Evolutionary conservation across 2,113 vertebrate genomes (phyloP).

Genomic region (Vulpes vulpes): DNA sequence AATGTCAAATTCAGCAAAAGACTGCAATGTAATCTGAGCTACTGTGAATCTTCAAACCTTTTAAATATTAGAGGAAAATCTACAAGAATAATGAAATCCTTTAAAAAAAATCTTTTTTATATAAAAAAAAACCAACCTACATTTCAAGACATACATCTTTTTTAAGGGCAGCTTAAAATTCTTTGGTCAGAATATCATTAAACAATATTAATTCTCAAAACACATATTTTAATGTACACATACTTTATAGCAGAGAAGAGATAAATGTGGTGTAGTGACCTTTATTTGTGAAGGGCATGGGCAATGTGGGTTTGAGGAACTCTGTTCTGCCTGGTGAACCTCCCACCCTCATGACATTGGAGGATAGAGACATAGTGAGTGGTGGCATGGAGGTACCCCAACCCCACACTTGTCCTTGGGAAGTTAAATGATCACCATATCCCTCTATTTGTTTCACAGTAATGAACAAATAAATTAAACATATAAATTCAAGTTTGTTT

Average conservation of each 20-base stretch:
- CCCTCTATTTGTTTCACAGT: not conserved
- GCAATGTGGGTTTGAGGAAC: fast-evolving
- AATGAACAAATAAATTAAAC: not conserved
- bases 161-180: not conserved
- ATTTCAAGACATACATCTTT: not conserved
- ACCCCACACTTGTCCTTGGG: not conserved
- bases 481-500: not conserved
- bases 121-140: not conserved
- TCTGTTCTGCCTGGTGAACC: not conserved
- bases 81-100: not conserved
- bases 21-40: not conserved
- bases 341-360: no score
- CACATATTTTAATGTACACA: not conserved
- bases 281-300: not conserved
- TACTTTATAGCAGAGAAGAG: not conserved
- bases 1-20: slow-evolving; percentile 25
- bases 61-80: not conserved
- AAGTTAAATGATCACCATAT: not conserved
- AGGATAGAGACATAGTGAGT: not conserved
- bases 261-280: not conserved
- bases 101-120: not conserved
- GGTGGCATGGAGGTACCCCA: not conserved
- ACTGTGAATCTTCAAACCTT: not conserved
- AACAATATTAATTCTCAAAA: not conserved
- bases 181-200: not conserved